Evolutionary conservation across 2,113 vertebrate genomes (phyloP), one percentile per base, ranked within the genome.

Genomic region (Psettodes erumei): DNA sequence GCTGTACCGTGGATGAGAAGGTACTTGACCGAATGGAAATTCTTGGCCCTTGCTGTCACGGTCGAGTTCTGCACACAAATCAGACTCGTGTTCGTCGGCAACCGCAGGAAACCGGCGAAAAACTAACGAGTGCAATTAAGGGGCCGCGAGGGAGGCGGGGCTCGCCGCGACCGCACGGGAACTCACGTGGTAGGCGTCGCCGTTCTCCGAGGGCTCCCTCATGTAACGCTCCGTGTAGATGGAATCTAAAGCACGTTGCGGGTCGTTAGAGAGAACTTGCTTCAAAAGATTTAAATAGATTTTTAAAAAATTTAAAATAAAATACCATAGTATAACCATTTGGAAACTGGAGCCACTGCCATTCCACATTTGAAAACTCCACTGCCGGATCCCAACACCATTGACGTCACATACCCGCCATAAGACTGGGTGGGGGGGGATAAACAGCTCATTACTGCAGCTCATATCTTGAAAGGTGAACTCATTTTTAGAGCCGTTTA

Each of bases 1-100:
- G 98, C 98, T 82, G 97, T 99, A 89, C 98, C 98, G 72, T 99
- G 98, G 93, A 99, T 92, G 88, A 99, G 95, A 66, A 99, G 96
- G 90, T 99, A 99, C 15, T 97, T 82, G 77, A 99, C 97, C 32
- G 93, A 87, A 80, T 95, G 95, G 94, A 99, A 99, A 69, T 98
- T 95, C 90, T 94, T 93, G 80, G 97, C 98, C 92, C 96, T 94
- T 78, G 83, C 95, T 80, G 95, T 98, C 81, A 99, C 98, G 53
- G 96, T 98, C 77, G 98, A 96, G 94, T 93, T 97, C 98, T 99
- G 88, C 47, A 76, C 75, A 88, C 61, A 74, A n/a, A 54, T 48
- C 80, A 69, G 18, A 65, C 58, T 47, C n/a, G 2, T 9, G 54
- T 77, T 58, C 27, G 33, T 33, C 45, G 11, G 30, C 23, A 13